Conservation (phyloP, 2,113 vertebrate genomes). For the Salvator merianae region DNA sequence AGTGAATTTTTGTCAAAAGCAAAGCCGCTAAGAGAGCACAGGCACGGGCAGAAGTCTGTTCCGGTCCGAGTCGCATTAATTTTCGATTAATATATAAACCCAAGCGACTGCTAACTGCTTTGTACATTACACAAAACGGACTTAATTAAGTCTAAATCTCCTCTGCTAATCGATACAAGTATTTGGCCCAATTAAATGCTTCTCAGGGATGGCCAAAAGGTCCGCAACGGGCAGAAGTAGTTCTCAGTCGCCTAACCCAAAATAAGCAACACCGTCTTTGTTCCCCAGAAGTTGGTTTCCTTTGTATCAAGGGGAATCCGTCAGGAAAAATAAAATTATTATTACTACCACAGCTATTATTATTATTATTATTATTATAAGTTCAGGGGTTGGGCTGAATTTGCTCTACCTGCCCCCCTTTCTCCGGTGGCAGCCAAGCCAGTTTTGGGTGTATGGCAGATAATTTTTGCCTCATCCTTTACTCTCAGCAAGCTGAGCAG, state of each 20-base stretch:
- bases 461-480: no score
- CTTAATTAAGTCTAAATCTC: slow-evolving; percentile 80
- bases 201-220: slow-evolving; percentile 22
- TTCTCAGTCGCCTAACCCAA: slow-evolving; percentile 55
- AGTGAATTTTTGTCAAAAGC: not conserved
- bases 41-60: not conserved
- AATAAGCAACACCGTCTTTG: not conserved
- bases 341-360: not conserved
- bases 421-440: not conserved
- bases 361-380: not conserved
- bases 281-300: not conserved
- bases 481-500: no score
- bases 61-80: slow-evolving; percentile 39
- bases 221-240: slow-evolving; percentile 34
- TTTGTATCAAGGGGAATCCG: not conserved
- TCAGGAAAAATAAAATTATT: not conserved
- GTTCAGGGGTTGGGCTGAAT: not conserved
- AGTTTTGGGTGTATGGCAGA: no score
- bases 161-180: slow-evolving; percentile 68
- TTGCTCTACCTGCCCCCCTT: no score
- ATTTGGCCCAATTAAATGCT: slow-evolving; percentile 49
- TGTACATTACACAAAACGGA: slow-evolving; percentile 72
- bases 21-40: not conserved
- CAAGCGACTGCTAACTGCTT: slow-evolving; percentile 76
- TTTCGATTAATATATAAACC: slow-evolving; percentile 64